These are phyloP conservation scores for Grammomys dolichurus DNA, from an alignment of 2,113 vertebrate genomes.

Conservation along the genomic window DNA sequence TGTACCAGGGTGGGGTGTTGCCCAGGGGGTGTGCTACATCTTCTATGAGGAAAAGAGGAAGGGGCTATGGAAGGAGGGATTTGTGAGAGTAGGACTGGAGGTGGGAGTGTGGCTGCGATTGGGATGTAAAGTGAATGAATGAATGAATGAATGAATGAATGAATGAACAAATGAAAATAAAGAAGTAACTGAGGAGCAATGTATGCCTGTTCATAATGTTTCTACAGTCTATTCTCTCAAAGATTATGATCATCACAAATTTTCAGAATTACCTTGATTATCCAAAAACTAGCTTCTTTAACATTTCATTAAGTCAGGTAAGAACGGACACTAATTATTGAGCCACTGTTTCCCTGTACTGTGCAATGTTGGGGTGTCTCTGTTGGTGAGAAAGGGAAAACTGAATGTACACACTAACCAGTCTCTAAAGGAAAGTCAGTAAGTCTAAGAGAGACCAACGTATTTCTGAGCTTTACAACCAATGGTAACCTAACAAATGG, in stretches of 20 bases:
- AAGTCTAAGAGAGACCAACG: not conserved
- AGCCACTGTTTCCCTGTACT: not conserved
- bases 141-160: too few species aligned
- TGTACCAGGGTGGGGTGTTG: too few species aligned
- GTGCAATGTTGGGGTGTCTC: not conserved
- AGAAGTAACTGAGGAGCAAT: not conserved
- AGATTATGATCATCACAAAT: not conserved
- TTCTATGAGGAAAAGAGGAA: too few species aligned
- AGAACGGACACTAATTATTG: not conserved
- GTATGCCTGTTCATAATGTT: not conserved
- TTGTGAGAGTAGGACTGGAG: too few species aligned
- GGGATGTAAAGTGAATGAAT: too few species aligned
- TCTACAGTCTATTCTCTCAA: not conserved
- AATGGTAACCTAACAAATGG: rapidly evolving
- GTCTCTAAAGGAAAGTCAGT: not conserved
- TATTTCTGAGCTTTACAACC: not conserved
- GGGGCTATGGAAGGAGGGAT: too few species aligned
- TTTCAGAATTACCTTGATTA: not conserved
- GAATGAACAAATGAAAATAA: not conserved
- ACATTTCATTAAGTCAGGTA: not conserved
- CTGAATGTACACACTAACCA: not conserved
- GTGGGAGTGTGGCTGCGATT: too few species aligned
- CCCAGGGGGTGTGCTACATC: too few species aligned
- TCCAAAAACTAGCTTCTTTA: not conserved
- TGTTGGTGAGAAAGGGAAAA: not conserved